phyloP scores from a whole-genome alignment of 2,113 vertebrate genomes.

The Ceratotherium simum region DNA sequence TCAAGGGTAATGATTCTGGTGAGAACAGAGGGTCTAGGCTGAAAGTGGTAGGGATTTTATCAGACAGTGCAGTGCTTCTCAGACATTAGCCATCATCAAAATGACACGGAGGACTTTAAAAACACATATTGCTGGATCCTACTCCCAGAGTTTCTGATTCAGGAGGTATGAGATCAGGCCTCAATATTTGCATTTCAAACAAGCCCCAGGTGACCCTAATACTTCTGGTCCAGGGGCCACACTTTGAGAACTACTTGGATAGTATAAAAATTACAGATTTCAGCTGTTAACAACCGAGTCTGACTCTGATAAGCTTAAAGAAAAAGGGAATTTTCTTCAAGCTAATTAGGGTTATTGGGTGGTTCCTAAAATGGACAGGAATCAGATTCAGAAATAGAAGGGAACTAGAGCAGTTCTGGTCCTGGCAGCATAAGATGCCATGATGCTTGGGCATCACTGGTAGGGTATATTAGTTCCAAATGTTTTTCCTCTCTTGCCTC shows the following conservation, averaged over 20 bases:
- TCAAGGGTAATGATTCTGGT: not conserved
- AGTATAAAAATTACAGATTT: not conserved
- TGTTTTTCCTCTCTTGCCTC: not conserved
- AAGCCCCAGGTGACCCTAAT: not conserved
- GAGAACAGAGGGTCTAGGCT: not conserved
- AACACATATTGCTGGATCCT: not conserved
- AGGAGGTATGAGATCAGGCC: not conserved
- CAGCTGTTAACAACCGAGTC: not conserved
- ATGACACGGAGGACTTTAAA: not conserved
- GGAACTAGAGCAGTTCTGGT: not conserved
- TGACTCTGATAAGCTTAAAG: not conserved
- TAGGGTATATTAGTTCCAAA: not conserved
- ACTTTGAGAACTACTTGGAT: not conserved
- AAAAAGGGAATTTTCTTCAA: not conserved
- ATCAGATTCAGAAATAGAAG: not conserved
- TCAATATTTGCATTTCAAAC: not conserved
- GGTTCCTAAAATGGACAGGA: not conserved
- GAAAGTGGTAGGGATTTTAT: not conserved
- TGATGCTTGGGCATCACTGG: not conserved
- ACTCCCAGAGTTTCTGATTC: not conserved
- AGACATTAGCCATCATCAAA: not conserved
- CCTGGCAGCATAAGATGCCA: not conserved
- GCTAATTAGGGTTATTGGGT: not conserved
- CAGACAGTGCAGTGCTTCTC: not conserved
- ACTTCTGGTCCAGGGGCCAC: not conserved